A percentile compares a stretch with the other conserved stretches of the same genome.
Evolutionary conservation across 2,797 vertebrate species (phyloP).

Genomic region (Diceros bicornis): DNA sequence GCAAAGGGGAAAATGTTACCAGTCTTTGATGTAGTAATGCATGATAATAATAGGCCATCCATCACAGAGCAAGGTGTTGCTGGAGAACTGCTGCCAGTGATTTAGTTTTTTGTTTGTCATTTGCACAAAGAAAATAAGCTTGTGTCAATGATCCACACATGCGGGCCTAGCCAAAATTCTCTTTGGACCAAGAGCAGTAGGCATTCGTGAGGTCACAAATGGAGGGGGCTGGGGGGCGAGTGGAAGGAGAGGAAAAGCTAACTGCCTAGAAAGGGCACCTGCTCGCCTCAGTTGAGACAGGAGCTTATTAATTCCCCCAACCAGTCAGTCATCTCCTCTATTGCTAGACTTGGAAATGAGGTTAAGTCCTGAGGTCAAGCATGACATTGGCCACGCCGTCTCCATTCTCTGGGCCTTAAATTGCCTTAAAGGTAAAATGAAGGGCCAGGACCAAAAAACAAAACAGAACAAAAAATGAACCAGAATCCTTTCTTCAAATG

Average conservation of each 20-base stretch:
- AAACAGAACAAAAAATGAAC: not conserved
- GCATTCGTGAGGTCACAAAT: not conserved
- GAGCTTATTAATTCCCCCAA: no score
- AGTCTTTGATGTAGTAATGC: not conserved
- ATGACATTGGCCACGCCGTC: not conserved
- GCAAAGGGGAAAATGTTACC: not conserved
- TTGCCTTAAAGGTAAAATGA: not conserved
- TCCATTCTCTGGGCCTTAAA: not conserved
- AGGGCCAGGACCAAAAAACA: not conserved
- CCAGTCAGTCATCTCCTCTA: not conserved
- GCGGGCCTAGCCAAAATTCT: not conserved
- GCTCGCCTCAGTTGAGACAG: not conserved
- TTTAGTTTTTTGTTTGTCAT: not conserved
- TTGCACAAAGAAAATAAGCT: not conserved
- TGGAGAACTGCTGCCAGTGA: not conserved
- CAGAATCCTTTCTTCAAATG: not conserved
- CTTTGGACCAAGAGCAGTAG: not conserved
- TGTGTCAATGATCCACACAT: not conserved
- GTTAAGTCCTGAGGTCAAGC: not conserved
- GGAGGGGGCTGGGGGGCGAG: not conserved
- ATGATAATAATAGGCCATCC: not conserved
- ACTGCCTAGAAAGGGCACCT: not conserved
- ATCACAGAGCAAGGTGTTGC: not conserved
- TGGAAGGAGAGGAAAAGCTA: fast-evolving
- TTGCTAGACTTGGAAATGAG: not conserved